Base-by-base conservation (phyloP, 2,113 vertebrate species). In the Rhea americana region DNA sequence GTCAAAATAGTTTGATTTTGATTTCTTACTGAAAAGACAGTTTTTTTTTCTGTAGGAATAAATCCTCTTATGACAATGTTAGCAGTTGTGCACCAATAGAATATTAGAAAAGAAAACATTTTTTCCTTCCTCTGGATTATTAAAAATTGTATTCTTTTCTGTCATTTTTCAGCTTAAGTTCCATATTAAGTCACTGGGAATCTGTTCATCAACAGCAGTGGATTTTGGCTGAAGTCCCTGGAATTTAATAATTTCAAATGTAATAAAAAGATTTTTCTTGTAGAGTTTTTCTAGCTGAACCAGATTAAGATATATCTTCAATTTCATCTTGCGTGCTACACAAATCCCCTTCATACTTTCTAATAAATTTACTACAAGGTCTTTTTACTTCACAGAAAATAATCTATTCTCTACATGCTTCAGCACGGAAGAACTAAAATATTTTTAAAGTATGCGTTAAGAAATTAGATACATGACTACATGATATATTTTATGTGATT, bases 251-350 rank as follows among this genome's bases (percentile, higher is more conserved):
- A 55, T n/a, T 91, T 82, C 16, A 87, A 73, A 89, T 91, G 58
- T 89, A 76, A 89, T 58, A 19, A 89, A 85, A 92, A 74, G 41
- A 70, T 73, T 85, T 90, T 62, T 80, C 58, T 85, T 77, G 62
- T 13, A 25, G 55, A 87, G 2, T 37, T 85, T 45, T 90, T 62
- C 18, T 82, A 26, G 5, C 15, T 87, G 30, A 93, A 80, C 9
- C 30, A 82, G 39, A 90, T 79, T 74, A 85, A 72, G 80, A 89
- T 72, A 71, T 4, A 71, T 74, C 50, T 92, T 89, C 25, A 39
- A 73, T 90, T 88, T 84, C 32, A 85, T 89, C 59, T 85, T 85
- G 16, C 11, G 43, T 76, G 26, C 10, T n/a, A 71, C 82, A 89
- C 8, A 87, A 89, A 86, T 92, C 17, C 17, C 6, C 62, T 92